These are phyloP conservation scores for Aphelocoma coerulescens DNA, from an alignment of 2,113 vertebrate species.

Conservation along the genomic window DNA sequence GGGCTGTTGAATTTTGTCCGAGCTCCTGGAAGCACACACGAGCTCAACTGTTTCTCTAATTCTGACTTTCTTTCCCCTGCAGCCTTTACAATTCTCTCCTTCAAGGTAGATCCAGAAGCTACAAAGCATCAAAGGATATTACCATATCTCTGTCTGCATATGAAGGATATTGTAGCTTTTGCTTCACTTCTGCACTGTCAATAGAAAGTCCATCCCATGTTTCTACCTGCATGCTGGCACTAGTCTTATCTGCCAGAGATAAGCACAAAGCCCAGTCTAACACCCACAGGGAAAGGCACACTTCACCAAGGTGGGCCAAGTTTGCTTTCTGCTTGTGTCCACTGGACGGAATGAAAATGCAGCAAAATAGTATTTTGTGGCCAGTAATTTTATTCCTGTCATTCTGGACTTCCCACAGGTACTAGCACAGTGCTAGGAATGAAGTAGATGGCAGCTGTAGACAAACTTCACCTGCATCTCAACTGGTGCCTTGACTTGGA, in stretches of 20 bases:
- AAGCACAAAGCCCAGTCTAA: neutral
- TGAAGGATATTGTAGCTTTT: neutral
- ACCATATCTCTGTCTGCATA: neutral
- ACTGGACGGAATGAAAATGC: neutral
- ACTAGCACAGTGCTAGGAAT: neutral
- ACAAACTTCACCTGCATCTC: neutral
- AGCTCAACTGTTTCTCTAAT: neutral
- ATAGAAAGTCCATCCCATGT: neutral
- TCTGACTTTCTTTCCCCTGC: neutral
- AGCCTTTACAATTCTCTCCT: neutral
- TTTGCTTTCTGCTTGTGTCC: neutral
- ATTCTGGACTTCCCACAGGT: neutral
- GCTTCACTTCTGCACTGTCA: neutral
- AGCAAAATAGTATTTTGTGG: neutral
- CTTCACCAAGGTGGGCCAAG: neutral
- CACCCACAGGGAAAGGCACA: neutral
- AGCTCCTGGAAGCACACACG: neutral
- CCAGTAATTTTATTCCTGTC: neutral
- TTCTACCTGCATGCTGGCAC: neutral
- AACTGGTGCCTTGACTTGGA: neutral
- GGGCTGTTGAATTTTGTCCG: neutral
- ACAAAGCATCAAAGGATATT: neutral
- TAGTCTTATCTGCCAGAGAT: neutral
- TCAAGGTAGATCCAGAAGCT: neutral
- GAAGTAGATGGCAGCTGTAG: neutral